Conservation (phyloP, 2,113 vertebrate species). For the Ancistrus triradiatus region DNA sequence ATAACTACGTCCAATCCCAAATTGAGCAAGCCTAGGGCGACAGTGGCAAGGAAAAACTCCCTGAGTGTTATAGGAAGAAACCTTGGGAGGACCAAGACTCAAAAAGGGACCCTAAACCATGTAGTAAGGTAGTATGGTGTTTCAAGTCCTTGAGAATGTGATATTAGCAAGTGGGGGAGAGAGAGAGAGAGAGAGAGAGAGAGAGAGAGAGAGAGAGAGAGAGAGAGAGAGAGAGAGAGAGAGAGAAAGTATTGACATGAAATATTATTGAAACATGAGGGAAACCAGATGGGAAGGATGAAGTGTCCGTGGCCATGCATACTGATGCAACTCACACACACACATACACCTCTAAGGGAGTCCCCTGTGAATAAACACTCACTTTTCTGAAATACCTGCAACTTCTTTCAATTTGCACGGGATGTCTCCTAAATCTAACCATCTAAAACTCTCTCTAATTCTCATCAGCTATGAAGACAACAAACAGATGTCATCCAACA, state of each 20-base stretch:
- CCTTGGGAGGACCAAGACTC: no score
- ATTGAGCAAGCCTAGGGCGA: no score
- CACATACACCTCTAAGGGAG: background rate
- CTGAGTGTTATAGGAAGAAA: no score
- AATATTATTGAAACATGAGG: constrained; percentile 9
- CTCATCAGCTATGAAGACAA: background rate
- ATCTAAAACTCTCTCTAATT: background rate
- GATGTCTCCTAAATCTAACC: background rate
- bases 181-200: background rate
- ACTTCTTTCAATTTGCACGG: background rate
- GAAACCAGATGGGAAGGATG: background rate
- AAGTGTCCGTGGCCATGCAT: constrained; percentile 3
- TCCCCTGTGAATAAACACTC: background rate
- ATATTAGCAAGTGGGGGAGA: no score
- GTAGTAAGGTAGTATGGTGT: no score
- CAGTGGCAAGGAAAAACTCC: no score
- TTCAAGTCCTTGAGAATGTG: no score
- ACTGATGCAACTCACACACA: constrained; percentile 1
- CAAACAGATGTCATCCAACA: no score
- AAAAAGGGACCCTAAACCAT: no score
- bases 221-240: background rate
- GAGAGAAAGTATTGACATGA: background rate
- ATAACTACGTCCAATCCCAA: no score
- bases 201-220: background rate
- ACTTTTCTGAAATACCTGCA: background rate